Base-by-base conservation (phyloP, 2,797 vertebrate species). In the Poliocrania exsul region DNA sequence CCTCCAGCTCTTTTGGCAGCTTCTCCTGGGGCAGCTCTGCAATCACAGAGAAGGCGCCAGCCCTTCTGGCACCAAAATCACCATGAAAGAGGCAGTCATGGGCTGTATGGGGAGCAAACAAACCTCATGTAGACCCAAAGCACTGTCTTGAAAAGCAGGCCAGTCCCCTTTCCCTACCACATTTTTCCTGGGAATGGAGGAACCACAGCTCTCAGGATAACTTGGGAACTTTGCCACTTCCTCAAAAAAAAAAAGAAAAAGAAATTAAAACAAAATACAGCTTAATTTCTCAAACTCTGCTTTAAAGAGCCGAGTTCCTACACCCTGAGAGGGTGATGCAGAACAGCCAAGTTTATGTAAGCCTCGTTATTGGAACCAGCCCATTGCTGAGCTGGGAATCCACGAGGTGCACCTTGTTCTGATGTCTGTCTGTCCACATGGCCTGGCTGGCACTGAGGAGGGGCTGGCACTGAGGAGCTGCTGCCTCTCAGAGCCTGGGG, bases 361-460 rank as follows among this genome's bases (percentile, higher is more conserved):
- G 66, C 19, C 57, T 80, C 33, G 23, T 96, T 86, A 95, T 96
- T 96, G 70, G 95, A 96, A 96, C 92, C 96, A 97, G 97, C 51
- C 80, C 61, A 8, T 4, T 44, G 82, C 83, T 35, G 66, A 80
- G 38, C 61, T 40, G 91, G 8, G n/a, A 54, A 86, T 73, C 44
- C 93, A 56, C 1, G 89, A 50, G 94, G 49, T 93, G 85, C 91
- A 73, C 85, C 95, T 96, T 66, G 1, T 70, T 86, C 57, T 15
- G 19, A 29, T 25, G 46, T 31, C 51, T 20, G 29, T 53, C 50
- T 5, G 7, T 51, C 28, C 50, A 5, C 88, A 66, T 25, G 49
- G 84, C 81, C 92, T 64, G 91, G 79, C 92, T 25, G 6, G 14
- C 54, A 61, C 12, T 1, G 57, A 17, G 16, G 7, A 33, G 11